A percentile compares a stretch with the other conserved stretches of the same genome.
Conservation (phyloP, 2,888 invertebrate genomes). For the Pandemis heparana region DNA sequence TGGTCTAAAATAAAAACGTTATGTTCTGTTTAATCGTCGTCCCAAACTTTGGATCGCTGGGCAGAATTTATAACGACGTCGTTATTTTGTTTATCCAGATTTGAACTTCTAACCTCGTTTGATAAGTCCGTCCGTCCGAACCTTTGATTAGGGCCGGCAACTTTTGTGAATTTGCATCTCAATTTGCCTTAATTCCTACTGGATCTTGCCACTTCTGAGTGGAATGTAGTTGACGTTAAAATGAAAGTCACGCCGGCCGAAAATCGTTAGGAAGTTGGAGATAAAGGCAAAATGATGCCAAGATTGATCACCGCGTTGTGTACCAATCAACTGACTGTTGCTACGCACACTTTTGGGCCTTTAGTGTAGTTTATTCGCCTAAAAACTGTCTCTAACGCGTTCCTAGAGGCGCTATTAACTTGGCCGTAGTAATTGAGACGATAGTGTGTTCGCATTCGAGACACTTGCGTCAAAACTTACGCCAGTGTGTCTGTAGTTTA, state of each 20-base stretch:
- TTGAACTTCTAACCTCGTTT: constrained; percentile 2
- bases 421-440: too few species aligned
- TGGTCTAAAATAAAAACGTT: not conserved
- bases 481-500: too few species aligned
- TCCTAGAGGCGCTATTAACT: too few species aligned
- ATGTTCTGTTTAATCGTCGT: not conserved
- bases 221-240: constrained; percentile 18
- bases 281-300: constrained; percentile 33
- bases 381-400: too few species aligned
- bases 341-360: not conserved
- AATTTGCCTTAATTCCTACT: constrained; percentile 20
- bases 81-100: constrained; percentile 15
- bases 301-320: constrained; percentile 25
- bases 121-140: not conserved
- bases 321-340: not conserved
- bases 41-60: not conserved
- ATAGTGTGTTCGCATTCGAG: too few species aligned
- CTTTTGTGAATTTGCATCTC: constrained; percentile 34
- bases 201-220: not conserved
- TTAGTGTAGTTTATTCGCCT: too few species aligned
- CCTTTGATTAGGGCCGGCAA: constrained; percentile 24
- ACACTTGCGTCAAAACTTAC: too few species aligned
- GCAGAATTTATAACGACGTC: constrained; percentile 5
- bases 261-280: constrained; percentile 18
- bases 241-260: constrained; percentile 19